phyloP scores from a whole-genome alignment of 2,888 invertebrate species.

The Bembecia ichneumoniformis region DNA sequence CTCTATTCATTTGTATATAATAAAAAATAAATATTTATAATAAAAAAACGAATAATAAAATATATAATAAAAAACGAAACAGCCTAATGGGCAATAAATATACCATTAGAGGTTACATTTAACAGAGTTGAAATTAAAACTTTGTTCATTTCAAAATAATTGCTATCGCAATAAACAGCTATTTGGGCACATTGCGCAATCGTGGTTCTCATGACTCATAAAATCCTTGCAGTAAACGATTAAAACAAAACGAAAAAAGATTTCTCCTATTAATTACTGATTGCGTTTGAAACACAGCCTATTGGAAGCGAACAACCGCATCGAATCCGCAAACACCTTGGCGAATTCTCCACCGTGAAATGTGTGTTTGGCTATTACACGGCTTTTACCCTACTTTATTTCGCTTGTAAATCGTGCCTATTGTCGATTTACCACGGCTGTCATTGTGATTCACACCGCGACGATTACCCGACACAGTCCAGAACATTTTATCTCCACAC shows the following conservation, averaged over 20 bases:
- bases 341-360: conserved; percentile 53
- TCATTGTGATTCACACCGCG: conserved; percentile 39
- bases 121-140: no score
- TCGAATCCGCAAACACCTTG: conserved; percentile 34
- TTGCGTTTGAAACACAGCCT: background rate
- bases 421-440: conserved; percentile 61
- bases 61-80: no score
- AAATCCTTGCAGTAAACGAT: background rate
- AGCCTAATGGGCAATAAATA: no score
- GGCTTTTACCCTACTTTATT: conserved; percentile 60
- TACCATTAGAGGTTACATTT: no score
- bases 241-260: background rate
- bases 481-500: conserved; percentile 17
- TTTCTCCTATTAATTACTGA: background rate
- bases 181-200: background rate
- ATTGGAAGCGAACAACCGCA: background rate
- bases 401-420: conserved; percentile 59
- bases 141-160: no score
- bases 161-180: no score
- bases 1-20: no score
- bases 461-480: conserved; percentile 19
- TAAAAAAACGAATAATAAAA: no score
- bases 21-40: no score
- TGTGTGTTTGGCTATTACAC: conserved; percentile 64
- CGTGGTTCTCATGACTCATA: background rate